Percentiles rank a stretch among this genome's conserved stretches.
phyloP scores from a whole-genome alignment of 1,140 invertebrate species.

The Oncopodura yosiiana region DNA sequence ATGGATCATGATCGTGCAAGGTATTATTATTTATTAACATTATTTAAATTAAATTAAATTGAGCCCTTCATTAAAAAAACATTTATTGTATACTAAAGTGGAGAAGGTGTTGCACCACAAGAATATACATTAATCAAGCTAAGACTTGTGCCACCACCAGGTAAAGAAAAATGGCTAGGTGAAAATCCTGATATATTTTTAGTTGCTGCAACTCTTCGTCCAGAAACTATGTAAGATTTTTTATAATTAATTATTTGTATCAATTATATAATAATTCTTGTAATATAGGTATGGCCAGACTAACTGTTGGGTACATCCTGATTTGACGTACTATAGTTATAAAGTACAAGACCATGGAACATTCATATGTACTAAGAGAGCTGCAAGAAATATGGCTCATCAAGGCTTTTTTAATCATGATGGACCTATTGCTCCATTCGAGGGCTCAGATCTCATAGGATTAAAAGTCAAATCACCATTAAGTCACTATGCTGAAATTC shows the following conservation, averaged over 20 bases:
- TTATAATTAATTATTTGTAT: background rate
- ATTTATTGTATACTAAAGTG: no score
- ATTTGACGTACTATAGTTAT: constrained; percentile 86
- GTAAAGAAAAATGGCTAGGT: constrained; percentile 56
- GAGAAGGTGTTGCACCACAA: constrained; percentile 95
- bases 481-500: constrained; percentile 69
- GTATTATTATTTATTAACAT: no score
- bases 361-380: constrained; percentile 74
- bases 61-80: no score
- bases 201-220: constrained; percentile 92
- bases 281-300: constrained; percentile 79
- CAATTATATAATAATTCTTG: background rate
- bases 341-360: constrained; percentile 60
- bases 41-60: no score
- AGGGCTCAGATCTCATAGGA: constrained; percentile 69
- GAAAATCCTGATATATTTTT: constrained; percentile 52
- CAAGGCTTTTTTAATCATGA: constrained; percentile 72
- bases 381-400: constrained; percentile 91
- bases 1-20: constrained; percentile 97
- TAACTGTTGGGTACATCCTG: constrained; percentile 95
- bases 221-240: constrained; percentile 78
- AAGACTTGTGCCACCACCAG: constrained; percentile 64
- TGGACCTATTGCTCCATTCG: constrained; percentile 52
- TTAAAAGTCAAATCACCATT: constrained; percentile 70
- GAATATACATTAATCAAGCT: constrained; percentile 98